These are phyloP conservation scores for Pyrocephalus nanus DNA, from an alignment of 2,797 vertebrate species.

Conservation along the genomic window DNA sequence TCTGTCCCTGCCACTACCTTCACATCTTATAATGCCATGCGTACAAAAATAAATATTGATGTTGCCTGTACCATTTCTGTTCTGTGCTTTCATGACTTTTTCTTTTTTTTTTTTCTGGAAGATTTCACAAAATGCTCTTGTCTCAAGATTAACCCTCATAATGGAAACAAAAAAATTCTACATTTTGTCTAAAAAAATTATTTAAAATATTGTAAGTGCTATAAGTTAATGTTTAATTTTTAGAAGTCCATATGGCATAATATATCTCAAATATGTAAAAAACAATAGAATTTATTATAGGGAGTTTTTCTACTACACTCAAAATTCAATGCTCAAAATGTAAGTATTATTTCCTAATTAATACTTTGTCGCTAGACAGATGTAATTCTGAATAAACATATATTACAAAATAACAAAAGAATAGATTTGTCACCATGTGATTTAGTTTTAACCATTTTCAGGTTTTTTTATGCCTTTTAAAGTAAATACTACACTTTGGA, in stretches of 20 bases:
- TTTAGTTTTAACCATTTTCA: neutral
- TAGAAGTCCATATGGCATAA: neutral
- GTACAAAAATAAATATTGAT: conserved; percentile 18
- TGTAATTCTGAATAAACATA: neutral
- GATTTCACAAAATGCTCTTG: neutral
- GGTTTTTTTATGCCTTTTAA: neutral
- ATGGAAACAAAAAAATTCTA: neutral
- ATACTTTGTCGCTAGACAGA: neutral
- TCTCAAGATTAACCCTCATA: neutral
- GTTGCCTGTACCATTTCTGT: neutral
- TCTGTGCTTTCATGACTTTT: neutral
- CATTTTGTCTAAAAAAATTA: neutral
- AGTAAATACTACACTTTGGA: neutral
- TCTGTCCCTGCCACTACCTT: neutral
- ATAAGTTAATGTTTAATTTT: neutral
- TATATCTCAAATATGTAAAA: neutral
- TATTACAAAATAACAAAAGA: neutral
- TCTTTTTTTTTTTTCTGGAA: neutral
- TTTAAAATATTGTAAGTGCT: neutral
- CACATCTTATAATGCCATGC: neutral
- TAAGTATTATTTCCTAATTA: neutral
- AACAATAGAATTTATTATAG: neutral
- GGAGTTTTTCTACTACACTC: neutral
- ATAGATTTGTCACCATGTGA: neutral
- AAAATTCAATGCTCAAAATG: neutral